Evolutionary conservation across 2,888 invertebrate species (phyloP).

Genomic region (Steromphala cineraria): DNA sequence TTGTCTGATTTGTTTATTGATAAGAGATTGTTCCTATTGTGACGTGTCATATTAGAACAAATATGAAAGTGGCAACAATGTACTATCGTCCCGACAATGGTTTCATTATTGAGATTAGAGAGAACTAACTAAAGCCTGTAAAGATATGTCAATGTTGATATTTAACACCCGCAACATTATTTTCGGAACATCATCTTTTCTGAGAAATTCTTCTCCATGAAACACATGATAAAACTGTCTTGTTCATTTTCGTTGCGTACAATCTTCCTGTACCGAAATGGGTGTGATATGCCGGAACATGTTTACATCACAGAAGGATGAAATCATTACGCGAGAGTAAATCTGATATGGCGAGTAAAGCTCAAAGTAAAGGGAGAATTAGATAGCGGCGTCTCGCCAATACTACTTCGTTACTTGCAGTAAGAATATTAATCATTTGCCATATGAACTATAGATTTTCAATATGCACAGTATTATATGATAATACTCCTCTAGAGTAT

Average conservation of each 20-base stretch:
- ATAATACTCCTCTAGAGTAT: background rate
- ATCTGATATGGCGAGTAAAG: background rate
- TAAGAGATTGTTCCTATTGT: no score
- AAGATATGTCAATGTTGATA: no score
- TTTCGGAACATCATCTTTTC: no score
- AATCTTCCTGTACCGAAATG: background rate
- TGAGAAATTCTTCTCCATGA: background rate
- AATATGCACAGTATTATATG: background rate
- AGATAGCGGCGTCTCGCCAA: background rate
- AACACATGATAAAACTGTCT: background rate
- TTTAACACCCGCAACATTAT: no score
- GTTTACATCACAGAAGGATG: conserved; percentile 16
- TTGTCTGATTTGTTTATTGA: no score
- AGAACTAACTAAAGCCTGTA: no score
- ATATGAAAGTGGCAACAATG: no score
- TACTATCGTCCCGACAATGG: no score
- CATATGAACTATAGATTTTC: conserved; percentile 18
- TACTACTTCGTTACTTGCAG: background rate
- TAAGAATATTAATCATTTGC: conserved; percentile 11
- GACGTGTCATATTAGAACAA: no score
- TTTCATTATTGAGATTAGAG: no score
- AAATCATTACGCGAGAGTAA: conserved; percentile 12
- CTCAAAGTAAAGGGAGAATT: background rate
- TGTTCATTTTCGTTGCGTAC: background rate
- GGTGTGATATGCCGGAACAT: background rate